Base-by-base conservation (phyloP, 2,888 invertebrate genomes). In the Vannuccia rotundouncinata region DNA sequence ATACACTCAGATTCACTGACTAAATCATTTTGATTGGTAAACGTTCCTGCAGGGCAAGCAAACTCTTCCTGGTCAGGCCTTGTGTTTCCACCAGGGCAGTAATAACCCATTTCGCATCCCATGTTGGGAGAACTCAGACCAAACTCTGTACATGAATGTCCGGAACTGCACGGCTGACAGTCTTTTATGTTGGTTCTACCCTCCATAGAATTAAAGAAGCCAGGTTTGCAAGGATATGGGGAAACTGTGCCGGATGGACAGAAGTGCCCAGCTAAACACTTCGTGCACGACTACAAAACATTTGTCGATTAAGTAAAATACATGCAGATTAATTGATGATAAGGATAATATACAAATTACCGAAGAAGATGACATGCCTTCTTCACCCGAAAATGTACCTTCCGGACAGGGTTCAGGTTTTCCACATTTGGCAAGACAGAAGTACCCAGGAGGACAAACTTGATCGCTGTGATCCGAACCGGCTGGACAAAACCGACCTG, bases 401-500 rank as follows among this genome's bases (percentile, higher is more conserved):
- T 5, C 73, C 10, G 22, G 73, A 73, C 73, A 73, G 2, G 2
- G 2, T 73, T 73, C 73, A 5, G 27, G 22, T 5, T 27, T 73
- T 73, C 73, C 73, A 73, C 2, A 5, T 22, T n/a, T n/a, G 10
- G 2, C n/a, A 2, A 13, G 10, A 22, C 73, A 73, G 27, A 73
- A n/a, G 5, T 27, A 22, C 5, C 73, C 73, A n/a, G 22, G 22
- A 10, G 73, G 22, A 73, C 73, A 73, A 17, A 45, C 17, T 22
- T n/a, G 73, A 5, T 27, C 73, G 10, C 10, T n/a, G n/a, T 73
- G 22, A n/a, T 25, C 22, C 2, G 80, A 74, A 17, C 31, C 75
- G 25, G 83, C 83, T 28, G 85, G 85, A 81, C 87, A 87, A 81
- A 86, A 87, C 80, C 84, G 86, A 0, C 85, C 85, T 75, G 85